phyloP scores from a whole-genome alignment of 2,113 vertebrate genomes.

The Pholis gunnellus region DNA sequence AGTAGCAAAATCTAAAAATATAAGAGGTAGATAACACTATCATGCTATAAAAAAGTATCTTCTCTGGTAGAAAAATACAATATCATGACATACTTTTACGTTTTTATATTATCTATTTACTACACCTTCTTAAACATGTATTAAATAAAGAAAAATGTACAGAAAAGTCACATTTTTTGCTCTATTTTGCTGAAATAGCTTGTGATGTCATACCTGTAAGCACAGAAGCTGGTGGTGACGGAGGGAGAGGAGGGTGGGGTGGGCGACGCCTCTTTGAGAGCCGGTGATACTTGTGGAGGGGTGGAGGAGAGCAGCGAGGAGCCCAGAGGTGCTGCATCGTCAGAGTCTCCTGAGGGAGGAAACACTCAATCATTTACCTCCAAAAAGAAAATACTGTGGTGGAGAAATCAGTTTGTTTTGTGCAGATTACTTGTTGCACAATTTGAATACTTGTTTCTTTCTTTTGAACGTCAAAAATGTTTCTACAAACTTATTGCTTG shows the following conservation, averaged over 20 bases:
- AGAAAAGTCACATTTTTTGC: background rate
- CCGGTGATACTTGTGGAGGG: constrained; percentile 91
- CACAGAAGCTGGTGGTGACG: constrained; percentile 88
- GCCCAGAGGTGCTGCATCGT: constrained; percentile 91
- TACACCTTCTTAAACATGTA: background rate
- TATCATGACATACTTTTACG: background rate
- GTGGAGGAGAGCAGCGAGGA: constrained; percentile 91
- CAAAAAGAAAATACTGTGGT: background rate
- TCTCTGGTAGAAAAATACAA: background rate
- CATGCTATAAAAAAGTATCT: too few relatives aligned
- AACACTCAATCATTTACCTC: background rate
- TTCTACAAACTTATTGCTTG: constrained; percentile 56
- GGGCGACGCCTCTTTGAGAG: constrained; percentile 93
- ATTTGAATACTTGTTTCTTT: background rate
- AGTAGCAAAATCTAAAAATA: background rate
- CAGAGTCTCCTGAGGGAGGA: constrained; percentile 90
- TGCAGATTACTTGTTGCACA: background rate
- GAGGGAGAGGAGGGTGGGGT: constrained; percentile 97
- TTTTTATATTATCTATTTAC: background rate
- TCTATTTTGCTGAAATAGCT: background rate
- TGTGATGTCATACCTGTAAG: constrained; percentile 84
- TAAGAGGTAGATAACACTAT: background rate
- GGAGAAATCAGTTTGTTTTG: background rate
- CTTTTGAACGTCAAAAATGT: background rate
- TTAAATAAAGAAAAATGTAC: background rate